Base-by-base conservation (phyloP, 2,797 vertebrate species). In the Platyrinchus mystaceus region DNA sequence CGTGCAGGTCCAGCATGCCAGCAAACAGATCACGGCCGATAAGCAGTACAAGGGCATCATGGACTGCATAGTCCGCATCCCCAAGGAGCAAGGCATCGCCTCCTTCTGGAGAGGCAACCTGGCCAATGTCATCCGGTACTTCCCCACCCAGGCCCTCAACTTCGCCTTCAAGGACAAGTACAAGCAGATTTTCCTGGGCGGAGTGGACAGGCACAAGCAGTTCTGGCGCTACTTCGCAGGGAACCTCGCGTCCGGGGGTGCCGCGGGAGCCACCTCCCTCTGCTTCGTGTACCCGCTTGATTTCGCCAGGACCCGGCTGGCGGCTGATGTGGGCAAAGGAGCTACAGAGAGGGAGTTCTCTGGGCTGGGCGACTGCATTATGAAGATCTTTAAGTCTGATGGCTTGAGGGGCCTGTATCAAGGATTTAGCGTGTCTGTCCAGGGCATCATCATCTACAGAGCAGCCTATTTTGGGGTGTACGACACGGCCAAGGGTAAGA, bases 161-260 rank as follows among this genome's bases (percentile, higher is more conserved):
- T 99, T 99, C 74, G 99, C 99, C 97, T 99, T 99, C 98, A 99
- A 99, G 97, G 99, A 99, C 98, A 99, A 99, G 98, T 99, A 99
- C 98, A 99, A 99, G 98, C 99, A 99, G 98, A 97, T 99, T 98
- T 99, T 99, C 98, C 97, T 99, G n/a, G 99, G 99, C 47, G 99
- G 99, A 20, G 99, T 99, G 93, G 99, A 99, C 97, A 98, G 98
- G 95, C 99, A 99, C 95, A 99, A 98, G 96, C 99, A 99, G 95
- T 99, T 99, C 98, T 99, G 99, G 99, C 99, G 99, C 88, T 99
- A 99, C 97, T 99, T 99, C 14, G 99, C 99, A 0, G 99, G 99
- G 43, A 99, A 99, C 88, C 97, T 99, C 93, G 99, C 99, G 2
- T 99, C 99, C 0, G 99, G 99, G 3, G 99, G 99, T 7, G 99